Percentiles rank a stretch among this genome's conserved stretches.
Conservation (phyloP, 1,140 invertebrate genomes). For the Littorina saxatilis region DNA sequence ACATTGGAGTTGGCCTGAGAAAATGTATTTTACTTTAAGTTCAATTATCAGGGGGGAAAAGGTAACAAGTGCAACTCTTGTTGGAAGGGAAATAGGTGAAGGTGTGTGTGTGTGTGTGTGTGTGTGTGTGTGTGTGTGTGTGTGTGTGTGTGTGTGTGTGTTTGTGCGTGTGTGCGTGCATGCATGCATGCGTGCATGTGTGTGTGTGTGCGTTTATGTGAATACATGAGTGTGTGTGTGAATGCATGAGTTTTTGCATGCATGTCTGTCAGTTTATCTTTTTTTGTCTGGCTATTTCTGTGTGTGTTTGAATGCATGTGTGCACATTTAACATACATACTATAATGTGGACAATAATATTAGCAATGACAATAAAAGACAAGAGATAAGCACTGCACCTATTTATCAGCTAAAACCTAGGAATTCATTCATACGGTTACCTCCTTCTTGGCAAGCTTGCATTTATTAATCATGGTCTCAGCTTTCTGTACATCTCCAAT, state of each 20-base stretch:
- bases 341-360: neutral
- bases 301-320: neutral
- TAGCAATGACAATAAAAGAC: no score
- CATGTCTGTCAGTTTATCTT: no score
- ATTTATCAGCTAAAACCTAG: neutral
- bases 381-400: neutral
- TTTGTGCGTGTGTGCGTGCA: no score
- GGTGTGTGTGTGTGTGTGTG: neutral
- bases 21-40: no score
- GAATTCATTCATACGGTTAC: constrained; percentile 45
- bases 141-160: neutral
- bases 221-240: no score
- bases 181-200: no score
- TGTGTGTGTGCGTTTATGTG: no score
- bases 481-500: constrained; percentile 68
- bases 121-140: neutral
- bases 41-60: neutral
- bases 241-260: no score
- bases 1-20: neutral
- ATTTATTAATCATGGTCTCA: constrained; percentile 65
- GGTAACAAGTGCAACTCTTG: no score
- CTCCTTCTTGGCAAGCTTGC: constrained; percentile 70
- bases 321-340: constrained; percentile 15
- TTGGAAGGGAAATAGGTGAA: neutral
- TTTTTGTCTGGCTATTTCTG: neutral